Base-by-base conservation (phyloP, 2,888 invertebrate species). In the Torymus tubicola region DNA sequence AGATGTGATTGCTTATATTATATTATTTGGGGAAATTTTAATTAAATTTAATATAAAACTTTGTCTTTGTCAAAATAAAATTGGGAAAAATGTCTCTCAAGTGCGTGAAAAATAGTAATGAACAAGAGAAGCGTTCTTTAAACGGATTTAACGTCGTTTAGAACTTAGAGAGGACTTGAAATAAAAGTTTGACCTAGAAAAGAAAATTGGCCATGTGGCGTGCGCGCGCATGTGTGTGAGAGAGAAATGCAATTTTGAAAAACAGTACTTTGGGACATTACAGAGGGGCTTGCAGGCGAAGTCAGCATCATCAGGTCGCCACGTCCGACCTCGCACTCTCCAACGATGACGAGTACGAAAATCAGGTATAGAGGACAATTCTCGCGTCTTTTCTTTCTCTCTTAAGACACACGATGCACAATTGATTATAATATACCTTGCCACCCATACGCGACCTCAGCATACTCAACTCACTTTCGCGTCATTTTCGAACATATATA, bases 281-380 rank as follows among this genome's bases (percentile, higher is more conserved):
- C 82, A 82, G 82, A 79, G 77, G 76, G 76, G 69, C 42, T 61
- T 80, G 88, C 89, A 89, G 89, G 85, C 88, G 88, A 86, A 86
- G 86, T 83, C 89, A 89, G 84, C 89, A 89, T 84, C 89, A 90
- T 83, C 89, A 90, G 86, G 88, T 90, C 87, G 88, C 89, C 84
- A 91, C 91, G 83, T 91, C 91, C 85, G 91, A 91, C 86, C 90
- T 91, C 86, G 91, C 90, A 84, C 90, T 91, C 86, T 90, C 91
- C 88, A 91, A 91, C 87, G 91, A 91, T 88, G 91, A 91, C 88
- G 91, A 91, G 88, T 91, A 87, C 85, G 90, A 90, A 84, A 89
- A 89, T 87, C 90, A 90, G 90, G 90, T 90, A 90, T 85, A 82
- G 31, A 72, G 64, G 73, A 78, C 0, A 64, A 69, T 55, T 75